A percentile compares a stretch with the other conserved stretches of the same genome.
These are phyloP conservation scores for Notodonta ziczac DNA, from an alignment of 2,888 invertebrate species.

Conservation along the genomic window DNA sequence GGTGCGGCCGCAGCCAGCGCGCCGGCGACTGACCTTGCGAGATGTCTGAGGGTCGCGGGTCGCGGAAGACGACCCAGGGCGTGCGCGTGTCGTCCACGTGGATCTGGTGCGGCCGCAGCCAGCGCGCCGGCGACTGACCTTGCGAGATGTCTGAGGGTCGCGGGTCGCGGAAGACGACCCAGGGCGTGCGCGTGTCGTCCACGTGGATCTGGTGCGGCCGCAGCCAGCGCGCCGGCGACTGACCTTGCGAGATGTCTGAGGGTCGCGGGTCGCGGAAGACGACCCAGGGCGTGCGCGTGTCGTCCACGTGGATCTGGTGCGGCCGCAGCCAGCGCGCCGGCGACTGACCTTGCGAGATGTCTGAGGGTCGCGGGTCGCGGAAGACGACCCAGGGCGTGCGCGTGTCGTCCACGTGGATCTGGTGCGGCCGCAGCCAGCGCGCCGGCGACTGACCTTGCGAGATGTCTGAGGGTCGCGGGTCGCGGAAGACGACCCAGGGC, in stretches of 20 bases:
- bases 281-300: not conserved
- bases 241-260: not conserved
- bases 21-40: no score
- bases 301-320: conserved; percentile 25
- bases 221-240: no score
- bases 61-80: conserved; percentile 59
- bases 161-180: not conserved
- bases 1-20: no score
- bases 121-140: no score
- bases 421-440: conserved; percentile 23
- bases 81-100: conserved; percentile 88
- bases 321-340: no score
- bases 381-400: not conserved
- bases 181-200: conserved; percentile 87
- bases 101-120: not conserved
- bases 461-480: no score
- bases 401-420: not conserved
- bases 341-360: no score
- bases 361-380: no score
- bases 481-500: no score
- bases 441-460: no score
- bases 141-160: not conserved
- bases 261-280: not conserved
- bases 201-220: conserved; percentile 72
- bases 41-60: not conserved